Evolutionary conservation across 2,113 vertebrate species (phyloP), one percentile per base, ranked within the genome.

Genomic region (Syngnathoides biaculeatus): DNA sequence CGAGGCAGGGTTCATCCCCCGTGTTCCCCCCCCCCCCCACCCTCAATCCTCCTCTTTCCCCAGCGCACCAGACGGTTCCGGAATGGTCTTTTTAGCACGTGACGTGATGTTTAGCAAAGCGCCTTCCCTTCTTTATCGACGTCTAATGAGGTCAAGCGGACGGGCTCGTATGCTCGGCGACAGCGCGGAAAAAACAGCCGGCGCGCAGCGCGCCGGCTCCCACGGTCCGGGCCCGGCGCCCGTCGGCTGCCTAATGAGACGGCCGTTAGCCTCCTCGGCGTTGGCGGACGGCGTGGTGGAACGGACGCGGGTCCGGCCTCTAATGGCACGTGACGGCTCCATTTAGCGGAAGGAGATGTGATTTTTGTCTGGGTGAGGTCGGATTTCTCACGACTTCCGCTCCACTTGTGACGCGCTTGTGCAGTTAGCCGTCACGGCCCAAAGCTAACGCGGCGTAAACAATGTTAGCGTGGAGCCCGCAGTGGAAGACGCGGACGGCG

Each of bases 111-210:
- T 98, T 98, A 98, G 95, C 94, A 95, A 97, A 98, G 94, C 93
- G 93, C 93, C 94, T 97, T 94, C 93, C 15, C 92, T 94, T 94
- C 93, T 98, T 97, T 98, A 97, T 96, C 96, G 95, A 94, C 88
- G 94, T 94, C 94, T 98, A 98, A 98, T 98, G 96, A 99, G 96
- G 97, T 99, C 97, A 99, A 97, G 96, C 95, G 94, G 96, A 95
- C 93, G 93, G 93, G 95, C 94, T 95, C 93, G 92, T 94, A 95
- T 92, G 92, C 94, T 95, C 94, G 95, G 92, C 96, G 96, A 98
- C 97, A 96, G 95, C 91, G 39, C 14, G 91, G 94, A 94, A 94
- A 94, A 95, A 95, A 94, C 92, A 94, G 92, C 93, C 93, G 94
- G 94, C 93, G 93, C 95, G 94, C 93, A 94, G 91, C 92, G 93